Percentiles rank a stretch among this genome's conserved stretches.
phyloP scores from a whole-genome alignment of 2,888 invertebrate species.

The Drosophila picticornis region DNA sequence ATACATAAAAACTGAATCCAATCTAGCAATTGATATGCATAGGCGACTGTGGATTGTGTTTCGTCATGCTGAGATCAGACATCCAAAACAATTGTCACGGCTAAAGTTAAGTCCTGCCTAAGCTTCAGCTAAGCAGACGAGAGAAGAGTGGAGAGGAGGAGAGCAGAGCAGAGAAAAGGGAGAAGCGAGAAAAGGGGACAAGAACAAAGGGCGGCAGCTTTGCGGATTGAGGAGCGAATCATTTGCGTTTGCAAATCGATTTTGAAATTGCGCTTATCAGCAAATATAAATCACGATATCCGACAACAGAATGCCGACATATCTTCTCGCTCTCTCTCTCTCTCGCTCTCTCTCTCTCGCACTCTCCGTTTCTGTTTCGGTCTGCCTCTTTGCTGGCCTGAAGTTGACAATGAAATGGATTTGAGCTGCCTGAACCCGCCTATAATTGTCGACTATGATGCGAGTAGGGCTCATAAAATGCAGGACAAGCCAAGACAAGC shows the following conservation, averaged over 20 bases:
- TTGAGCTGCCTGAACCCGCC: constrained; percentile 24
- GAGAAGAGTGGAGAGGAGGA: background rate
- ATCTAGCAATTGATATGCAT: constrained; percentile 4
- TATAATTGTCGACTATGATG: constrained; percentile 43
- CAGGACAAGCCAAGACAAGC: constrained; percentile 27
- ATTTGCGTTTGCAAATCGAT: constrained; percentile 58
- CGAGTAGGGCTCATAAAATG: constrained; percentile 40
- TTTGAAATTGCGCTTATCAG: constrained; percentile 63
- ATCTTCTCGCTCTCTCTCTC: background rate
- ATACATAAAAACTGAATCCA: background rate
- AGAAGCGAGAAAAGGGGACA: background rate
- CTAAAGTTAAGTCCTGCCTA: constrained; percentile 20
- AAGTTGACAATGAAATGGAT: constrained; percentile 36
- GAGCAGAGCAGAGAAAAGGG: background rate
- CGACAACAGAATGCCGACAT: constrained; percentile 27
- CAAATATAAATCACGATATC: constrained; percentile 61
- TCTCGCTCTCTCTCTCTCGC: background rate
- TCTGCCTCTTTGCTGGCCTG: background rate
- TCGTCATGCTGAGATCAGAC: constrained; percentile 18
- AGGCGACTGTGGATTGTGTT: constrained; percentile 21
- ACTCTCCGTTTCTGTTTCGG: background rate
- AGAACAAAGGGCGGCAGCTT: constrained; percentile 11
- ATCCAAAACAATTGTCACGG: constrained; percentile 39
- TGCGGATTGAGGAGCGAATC: constrained; percentile 1
- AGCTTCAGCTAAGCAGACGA: background rate